phyloP scores from a whole-genome alignment of 2,797 vertebrate species.

The Graptemys geographica region DNA sequence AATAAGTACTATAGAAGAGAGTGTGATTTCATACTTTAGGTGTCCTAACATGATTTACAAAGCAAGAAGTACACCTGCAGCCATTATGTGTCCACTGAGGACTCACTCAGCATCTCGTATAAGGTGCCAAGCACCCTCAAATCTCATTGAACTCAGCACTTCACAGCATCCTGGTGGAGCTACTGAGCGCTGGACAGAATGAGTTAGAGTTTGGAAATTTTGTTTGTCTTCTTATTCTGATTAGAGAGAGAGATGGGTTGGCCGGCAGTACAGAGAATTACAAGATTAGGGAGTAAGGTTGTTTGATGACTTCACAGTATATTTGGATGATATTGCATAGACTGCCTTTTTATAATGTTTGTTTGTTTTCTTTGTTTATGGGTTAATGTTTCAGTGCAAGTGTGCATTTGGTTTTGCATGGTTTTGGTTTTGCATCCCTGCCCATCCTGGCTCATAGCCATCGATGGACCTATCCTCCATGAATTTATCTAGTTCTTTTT shows the following conservation, averaged over 20 bases:
- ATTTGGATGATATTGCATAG: accelerated
- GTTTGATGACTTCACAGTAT: accelerated
- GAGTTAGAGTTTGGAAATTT: accelerated
- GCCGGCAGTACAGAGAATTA: neutral
- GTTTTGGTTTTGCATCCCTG: too few species aligned
- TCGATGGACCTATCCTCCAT: too few species aligned
- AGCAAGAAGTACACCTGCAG: neutral
- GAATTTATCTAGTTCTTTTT: too few species aligned
- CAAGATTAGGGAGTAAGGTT: accelerated
- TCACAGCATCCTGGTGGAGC: neutral
- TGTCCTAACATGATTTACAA: neutral
- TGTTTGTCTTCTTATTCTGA: neutral
- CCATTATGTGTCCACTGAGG: neutral
- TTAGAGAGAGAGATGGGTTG: neutral
- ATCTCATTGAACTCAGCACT: accelerated
- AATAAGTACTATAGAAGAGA: neutral
- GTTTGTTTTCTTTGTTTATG: neutral
- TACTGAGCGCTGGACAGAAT: accelerated
- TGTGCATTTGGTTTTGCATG: neutral
- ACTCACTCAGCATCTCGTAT: neutral
- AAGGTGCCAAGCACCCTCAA: accelerated
- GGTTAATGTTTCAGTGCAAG: accelerated
- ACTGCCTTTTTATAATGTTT: accelerated
- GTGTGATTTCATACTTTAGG: neutral
- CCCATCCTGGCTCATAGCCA: too few species aligned